These are phyloP conservation scores for Dolomedes plantarius DNA, from an alignment of 2,888 invertebrate genomes.

Conservation along the genomic window DNA sequence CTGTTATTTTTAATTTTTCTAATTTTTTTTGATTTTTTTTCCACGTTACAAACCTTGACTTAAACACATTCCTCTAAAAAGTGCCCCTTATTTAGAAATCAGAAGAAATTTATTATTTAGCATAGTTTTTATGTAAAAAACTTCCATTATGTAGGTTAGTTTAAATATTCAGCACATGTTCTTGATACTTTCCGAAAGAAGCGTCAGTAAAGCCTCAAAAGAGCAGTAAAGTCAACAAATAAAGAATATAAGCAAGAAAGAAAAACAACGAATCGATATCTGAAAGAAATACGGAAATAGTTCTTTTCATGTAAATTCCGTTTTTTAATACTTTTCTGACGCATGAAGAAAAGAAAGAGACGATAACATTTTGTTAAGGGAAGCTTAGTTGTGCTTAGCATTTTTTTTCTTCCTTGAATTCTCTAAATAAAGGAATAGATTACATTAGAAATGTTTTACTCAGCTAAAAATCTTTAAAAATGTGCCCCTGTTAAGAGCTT, in stretches of 20 bases:
- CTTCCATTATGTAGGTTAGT: background rate
- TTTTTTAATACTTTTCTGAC: too few relatives aligned
- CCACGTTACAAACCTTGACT: too few relatives aligned
- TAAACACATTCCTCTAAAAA: background rate
- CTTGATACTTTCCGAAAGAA: background rate
- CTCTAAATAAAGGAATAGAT: too few relatives aligned
- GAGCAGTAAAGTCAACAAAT: slow-evolving; percentile 1
- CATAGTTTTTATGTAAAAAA: background rate
- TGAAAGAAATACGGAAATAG: background rate
- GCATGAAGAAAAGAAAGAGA: too few relatives aligned
- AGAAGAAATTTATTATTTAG: background rate
- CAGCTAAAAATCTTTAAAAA: too few relatives aligned
- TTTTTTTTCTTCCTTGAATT: too few relatives aligned
- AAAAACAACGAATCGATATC: background rate
- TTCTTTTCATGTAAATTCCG: background rate
- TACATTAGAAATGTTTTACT: too few relatives aligned
- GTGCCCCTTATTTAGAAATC: background rate
- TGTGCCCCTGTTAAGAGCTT: too few relatives aligned
- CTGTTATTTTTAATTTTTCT: too few relatives aligned
- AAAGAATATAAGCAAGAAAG: background rate
- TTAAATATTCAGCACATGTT: background rate
- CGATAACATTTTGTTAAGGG: too few relatives aligned
- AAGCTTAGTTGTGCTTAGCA: too few relatives aligned
- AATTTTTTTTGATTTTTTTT: too few relatives aligned
- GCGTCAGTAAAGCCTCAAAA: background rate